Conservation (phyloP, 2,888 invertebrate species). For the Mythimna pallens region DNA sequence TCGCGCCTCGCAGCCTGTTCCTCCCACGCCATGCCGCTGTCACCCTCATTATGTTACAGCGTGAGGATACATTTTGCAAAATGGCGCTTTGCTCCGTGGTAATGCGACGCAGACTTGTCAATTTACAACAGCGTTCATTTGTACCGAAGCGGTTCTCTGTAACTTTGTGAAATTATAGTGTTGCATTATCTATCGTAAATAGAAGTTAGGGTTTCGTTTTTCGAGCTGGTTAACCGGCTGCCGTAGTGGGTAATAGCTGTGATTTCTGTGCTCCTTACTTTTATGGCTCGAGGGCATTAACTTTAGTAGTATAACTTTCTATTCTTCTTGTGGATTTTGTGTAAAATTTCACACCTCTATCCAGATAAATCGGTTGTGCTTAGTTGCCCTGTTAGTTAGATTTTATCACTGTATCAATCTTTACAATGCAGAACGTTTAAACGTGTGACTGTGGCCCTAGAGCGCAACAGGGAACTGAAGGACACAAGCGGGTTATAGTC, state of each 20-base stretch:
- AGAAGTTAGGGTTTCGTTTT: conserved; percentile 36
- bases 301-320: conserved; percentile 10
- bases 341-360: background rate
- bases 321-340: conserved; percentile 14
- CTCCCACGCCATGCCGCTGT: conserved; percentile 74
- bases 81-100: conserved; percentile 66
- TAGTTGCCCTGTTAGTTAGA: background rate
- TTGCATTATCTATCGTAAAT: conserved; percentile 29
- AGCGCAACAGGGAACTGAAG: too few species aligned
- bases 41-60: conserved; percentile 73
- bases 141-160: conserved; percentile 45
- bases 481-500: too few species aligned
- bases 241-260: conserved; percentile 34
- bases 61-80: conserved; percentile 70
- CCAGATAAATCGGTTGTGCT: background rate
- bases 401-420: background rate
- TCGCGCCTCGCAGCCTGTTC: conserved; percentile 68
- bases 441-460: too few species aligned
- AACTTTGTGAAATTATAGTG: conserved; percentile 48
- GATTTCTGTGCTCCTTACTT: conserved; percentile 32
- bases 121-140: conserved; percentile 65
- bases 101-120: conserved; percentile 65
- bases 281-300: conserved; percentile 35
- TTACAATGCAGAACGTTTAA: too few species aligned
- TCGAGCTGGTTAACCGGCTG: conserved; percentile 19